These are phyloP conservation scores for Theristicus caerulescens DNA, from an alignment of 2,113 vertebrate genomes.

Conservation along the genomic window DNA sequence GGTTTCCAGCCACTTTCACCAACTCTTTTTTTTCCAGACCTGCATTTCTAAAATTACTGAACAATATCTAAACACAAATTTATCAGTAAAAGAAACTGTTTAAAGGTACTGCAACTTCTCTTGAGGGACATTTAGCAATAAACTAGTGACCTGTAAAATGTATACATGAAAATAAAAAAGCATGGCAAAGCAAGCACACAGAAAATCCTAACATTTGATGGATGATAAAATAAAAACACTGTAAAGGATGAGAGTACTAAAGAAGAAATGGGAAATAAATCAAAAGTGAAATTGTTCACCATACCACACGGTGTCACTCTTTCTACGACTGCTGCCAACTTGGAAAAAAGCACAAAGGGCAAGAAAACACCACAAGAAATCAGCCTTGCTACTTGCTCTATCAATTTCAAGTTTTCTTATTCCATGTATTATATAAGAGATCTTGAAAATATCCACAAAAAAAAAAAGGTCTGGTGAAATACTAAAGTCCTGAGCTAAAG, in stretches of 20 bases:
- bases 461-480: neutral
- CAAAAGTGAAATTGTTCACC: neutral
- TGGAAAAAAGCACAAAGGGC: neutral
- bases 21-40: neutral
- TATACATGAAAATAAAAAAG: neutral
- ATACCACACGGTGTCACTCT: conserved; percentile 22
- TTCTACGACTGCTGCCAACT: neutral
- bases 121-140: neutral
- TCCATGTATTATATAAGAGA: neutral
- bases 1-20: neutral
- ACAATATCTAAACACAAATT: neutral
- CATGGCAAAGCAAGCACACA: neutral
- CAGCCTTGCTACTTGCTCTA: neutral
- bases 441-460: neutral
- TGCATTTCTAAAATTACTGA: neutral
- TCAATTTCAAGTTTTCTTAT: neutral
- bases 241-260: neutral
- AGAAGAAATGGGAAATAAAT: neutral
- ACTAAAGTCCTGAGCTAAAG: neutral
- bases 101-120: neutral
- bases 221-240: neutral
- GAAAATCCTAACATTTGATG: neutral
- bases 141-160: neutral
- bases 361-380: neutral
- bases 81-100: neutral